Base-by-base conservation (phyloP, 2,113 vertebrate genomes). In the Ciconia boyciana region DNA sequence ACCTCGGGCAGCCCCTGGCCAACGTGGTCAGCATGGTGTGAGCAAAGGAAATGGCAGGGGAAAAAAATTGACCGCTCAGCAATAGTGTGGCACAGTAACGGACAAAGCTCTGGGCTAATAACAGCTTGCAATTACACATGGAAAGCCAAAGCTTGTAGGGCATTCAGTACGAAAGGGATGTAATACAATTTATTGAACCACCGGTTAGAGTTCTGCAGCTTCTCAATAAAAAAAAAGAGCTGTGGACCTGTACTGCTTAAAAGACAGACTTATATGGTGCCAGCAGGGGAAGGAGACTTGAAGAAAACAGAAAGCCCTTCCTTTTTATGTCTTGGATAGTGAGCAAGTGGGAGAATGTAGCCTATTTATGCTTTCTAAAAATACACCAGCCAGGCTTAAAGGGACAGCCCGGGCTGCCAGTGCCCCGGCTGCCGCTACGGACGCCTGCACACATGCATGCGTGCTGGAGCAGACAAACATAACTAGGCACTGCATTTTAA, bases 21-120 rank as follows among this genome's bases (percentile, higher is more conserved):
- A 98, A 98, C 96, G 97, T 98, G 98, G 98, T 98, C 98, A 98
- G 97, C 98, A 97, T 97, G 97, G 98, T 98, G 98, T 98, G 98
- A 98, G 98, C 97, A 98, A 98, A 98, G 98, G 98, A 98, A 98
- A 98, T 98, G 98, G 98, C 98, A 98, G 98, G 98, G 98, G 98
- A 98, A 98, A 97, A 97, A 98, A 98, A 98, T 98, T 98, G 98
- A 98, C 98, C 97, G 97, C 97, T 98, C 98, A 98, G 98, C 98
- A 98, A 98, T 98, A 98, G 98, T 98, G 97, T 98, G 98, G 98
- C 97, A 92, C 98, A 97, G 97, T 96, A 97, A 98, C 96, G 96
- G 98, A 98, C 98, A 97, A 96, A 97, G 98, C 98, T 98, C 97
- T 98, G 97, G 98, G 98, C 98, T 98, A 98, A 98, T 98, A 98